phyloP scores from a whole-genome alignment of 2,888 invertebrate genomes.

The Pardosa pseudoannulata region DNA sequence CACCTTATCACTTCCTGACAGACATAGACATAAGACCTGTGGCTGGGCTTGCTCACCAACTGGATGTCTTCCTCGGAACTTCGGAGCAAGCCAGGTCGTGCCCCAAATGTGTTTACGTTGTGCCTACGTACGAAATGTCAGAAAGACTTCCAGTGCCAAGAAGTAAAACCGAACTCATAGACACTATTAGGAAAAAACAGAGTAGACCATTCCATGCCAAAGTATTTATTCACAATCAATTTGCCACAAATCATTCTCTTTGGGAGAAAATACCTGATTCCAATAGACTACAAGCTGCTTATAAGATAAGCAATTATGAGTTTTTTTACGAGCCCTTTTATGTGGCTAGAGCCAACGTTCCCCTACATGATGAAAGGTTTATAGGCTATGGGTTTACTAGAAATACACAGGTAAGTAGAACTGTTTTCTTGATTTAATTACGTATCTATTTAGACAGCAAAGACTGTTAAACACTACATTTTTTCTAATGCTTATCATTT shows the following conservation, averaged over 20 bases:
- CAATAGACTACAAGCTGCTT: slow-evolving; percentile 84
- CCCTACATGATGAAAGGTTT: slow-evolving; percentile 91
- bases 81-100: slow-evolving; percentile 59
- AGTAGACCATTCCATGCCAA: slow-evolving; percentile 93
- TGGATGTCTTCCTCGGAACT: slow-evolving; percentile 82
- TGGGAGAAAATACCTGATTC: slow-evolving; percentile 76
- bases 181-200: slow-evolving; percentile 86
- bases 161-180: slow-evolving; percentile 87
- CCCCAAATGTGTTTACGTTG: slow-evolving; percentile 88
- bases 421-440: no score
- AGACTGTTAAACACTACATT: no score
- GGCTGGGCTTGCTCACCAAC: slow-evolving; percentile 83
- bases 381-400: slow-evolving; percentile 94
- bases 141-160: slow-evolving; percentile 85
- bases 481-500: no score
- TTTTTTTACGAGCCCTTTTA: slow-evolving; percentile 95
- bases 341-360: slow-evolving; percentile 88
- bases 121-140: slow-evolving; percentile 93
- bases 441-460: no score
- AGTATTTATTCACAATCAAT: slow-evolving; percentile 94
- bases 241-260: slow-evolving; percentile 88
- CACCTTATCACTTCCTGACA: slow-evolving; percentile 86
- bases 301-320: slow-evolving; percentile 86
- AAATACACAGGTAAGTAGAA: slow-evolving; percentile 87
- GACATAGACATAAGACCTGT: slow-evolving; percentile 93